Conservation (phyloP, 1,140 invertebrate genomes). For the Zaprionus kolodkinae region DNA sequence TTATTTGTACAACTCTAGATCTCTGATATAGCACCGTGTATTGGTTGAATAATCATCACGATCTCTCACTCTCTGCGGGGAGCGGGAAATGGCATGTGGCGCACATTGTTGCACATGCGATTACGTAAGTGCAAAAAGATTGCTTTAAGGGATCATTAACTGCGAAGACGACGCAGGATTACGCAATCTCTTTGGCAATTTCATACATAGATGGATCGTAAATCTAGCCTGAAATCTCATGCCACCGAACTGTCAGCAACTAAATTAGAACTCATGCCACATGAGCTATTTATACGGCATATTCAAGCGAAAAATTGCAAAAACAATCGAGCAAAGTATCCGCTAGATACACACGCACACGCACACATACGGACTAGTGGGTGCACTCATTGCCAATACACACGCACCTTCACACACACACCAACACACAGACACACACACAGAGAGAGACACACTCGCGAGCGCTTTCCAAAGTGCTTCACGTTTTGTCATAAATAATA, state of each 20-base stretch:
- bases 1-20: too few species aligned
- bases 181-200: slow-evolving; percentile 66
- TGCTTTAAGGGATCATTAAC: slow-evolving; percentile 16
- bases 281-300: slow-evolving; percentile 69
- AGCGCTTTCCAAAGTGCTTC: slow-evolving; percentile 61
- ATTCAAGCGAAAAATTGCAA: slow-evolving; percentile 55
- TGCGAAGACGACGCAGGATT: slow-evolving; percentile 34
- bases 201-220: slow-evolving; percentile 48
- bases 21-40: too few species aligned
- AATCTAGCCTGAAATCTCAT: slow-evolving; percentile 71
- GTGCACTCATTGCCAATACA: slow-evolving; percentile 44
- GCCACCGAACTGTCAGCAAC: slow-evolving; percentile 71
- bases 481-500: slow-evolving; percentile 82
- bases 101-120: slow-evolving; percentile 1
- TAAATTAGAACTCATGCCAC: slow-evolving; percentile 75
- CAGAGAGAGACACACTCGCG: too few species aligned
- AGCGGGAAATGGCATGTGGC: background rate
- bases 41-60: background rate
- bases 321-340: slow-evolving; percentile 64
- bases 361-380: background rate
- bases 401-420: background rate
- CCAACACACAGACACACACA: background rate
- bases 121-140: slow-evolving; percentile 1
- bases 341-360: slow-evolving; percentile 11
- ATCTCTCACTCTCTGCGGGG: background rate